Conservation (phyloP, 2,113 vertebrate species). For the Engraulis encrasicolus region DNA sequence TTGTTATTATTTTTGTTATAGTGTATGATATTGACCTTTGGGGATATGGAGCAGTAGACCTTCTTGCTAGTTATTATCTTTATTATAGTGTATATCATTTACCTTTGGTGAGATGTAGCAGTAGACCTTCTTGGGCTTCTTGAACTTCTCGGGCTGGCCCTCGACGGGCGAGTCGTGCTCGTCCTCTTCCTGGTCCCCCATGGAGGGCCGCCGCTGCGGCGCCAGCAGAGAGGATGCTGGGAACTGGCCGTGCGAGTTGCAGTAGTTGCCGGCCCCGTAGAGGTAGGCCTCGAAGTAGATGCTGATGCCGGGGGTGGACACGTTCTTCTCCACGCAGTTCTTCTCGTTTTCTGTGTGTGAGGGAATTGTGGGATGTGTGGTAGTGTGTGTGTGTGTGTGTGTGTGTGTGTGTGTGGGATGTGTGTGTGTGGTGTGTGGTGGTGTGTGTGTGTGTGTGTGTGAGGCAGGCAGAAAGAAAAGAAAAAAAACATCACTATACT, state of each 20-base stretch:
- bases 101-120: conserved; percentile 99
- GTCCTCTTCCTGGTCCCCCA: conserved; percentile 87
- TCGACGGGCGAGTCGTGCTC: conserved; percentile 89
- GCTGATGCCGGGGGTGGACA: conserved; percentile 93
- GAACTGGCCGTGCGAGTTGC: conserved; percentile 86
- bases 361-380: too few species aligned
- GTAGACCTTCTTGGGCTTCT: conserved; percentile 99
- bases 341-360: conserved; percentile 87
- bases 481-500: too few species aligned
- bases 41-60: too few species aligned
- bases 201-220: conserved; percentile 88
- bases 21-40: too few species aligned
- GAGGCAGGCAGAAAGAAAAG: too few species aligned
- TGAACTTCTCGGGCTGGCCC: conserved; percentile 89
- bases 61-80: too few species aligned
- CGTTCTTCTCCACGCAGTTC: conserved; percentile 93
- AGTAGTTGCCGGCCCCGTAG: conserved; percentile 87
- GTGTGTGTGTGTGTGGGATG: too few species aligned
- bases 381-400: too few species aligned
- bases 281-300: conserved; percentile 98
- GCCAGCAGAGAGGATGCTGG: conserved; percentile 81
- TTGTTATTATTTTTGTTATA: too few species aligned
- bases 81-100: too few species aligned
- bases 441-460: too few species aligned
- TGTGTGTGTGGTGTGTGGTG: too few species aligned